Conservation (phyloP, 2,888 invertebrate species). For the Pyrrhia umbra region DNA sequence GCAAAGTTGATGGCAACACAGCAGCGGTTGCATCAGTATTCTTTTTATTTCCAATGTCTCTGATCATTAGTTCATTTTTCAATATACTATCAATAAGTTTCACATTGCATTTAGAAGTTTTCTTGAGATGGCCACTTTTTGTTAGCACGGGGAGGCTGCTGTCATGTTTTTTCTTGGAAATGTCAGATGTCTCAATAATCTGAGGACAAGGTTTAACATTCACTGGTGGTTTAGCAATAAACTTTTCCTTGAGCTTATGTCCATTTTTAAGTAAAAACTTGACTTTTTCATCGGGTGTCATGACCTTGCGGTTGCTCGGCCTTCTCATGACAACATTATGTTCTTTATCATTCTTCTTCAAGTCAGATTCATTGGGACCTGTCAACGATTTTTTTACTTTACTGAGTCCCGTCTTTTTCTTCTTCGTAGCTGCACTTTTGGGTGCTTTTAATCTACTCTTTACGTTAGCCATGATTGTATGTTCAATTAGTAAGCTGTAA, state of each 20-base stretch:
- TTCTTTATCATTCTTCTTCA: slow-evolving; percentile 36
- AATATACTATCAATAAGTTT: slow-evolving; percentile 78
- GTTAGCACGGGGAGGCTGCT: slow-evolving; percentile 59
- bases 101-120: slow-evolving; percentile 70
- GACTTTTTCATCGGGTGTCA: slow-evolving; percentile 69
- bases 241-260: slow-evolving; percentile 63
- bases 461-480: slow-evolving; percentile 83
- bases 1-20: slow-evolving; percentile 4
- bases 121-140: slow-evolving; percentile 71
- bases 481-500: slow-evolving; percentile 79
- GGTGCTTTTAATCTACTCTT: slow-evolving; percentile 81
- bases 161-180: slow-evolving; percentile 32
- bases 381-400: slow-evolving; percentile 74
- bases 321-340: slow-evolving; percentile 65
- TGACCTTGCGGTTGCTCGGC: slow-evolving; percentile 60
- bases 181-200: slow-evolving; percentile 1
- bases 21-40: background rate
- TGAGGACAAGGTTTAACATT: slow-evolving; percentile 20
- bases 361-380: slow-evolving; percentile 67
- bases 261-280: slow-evolving; percentile 73
- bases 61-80: slow-evolving; percentile 80
- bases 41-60: slow-evolving; percentile 53
- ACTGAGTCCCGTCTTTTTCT: slow-evolving; percentile 69
- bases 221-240: slow-evolving; percentile 33
- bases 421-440: slow-evolving; percentile 71